These are phyloP conservation scores for Datnioides undecimradiatus DNA, from an alignment of 2,113 vertebrate species.

Conservation along the genomic window DNA sequence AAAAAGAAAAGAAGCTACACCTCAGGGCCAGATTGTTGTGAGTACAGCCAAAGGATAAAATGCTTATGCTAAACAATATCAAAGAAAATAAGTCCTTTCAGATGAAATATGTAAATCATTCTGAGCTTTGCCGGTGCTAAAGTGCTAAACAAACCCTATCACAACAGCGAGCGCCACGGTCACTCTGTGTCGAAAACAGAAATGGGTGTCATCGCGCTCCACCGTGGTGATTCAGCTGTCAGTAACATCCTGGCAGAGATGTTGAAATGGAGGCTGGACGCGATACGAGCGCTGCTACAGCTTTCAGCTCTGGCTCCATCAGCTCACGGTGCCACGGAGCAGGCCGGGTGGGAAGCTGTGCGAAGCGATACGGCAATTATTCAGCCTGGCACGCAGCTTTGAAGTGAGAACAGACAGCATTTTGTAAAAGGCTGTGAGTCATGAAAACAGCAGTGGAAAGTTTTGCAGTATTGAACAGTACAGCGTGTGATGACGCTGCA, in stretches of 20 bases:
- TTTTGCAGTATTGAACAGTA: slow-evolving; percentile 14
- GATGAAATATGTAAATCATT: background rate
- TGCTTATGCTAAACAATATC: background rate
- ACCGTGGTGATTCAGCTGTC: slow-evolving; percentile 42
- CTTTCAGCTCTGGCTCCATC: slow-evolving; percentile 33
- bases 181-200: slow-evolving; percentile 15
- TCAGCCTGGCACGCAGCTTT: slow-evolving; percentile 55
- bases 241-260: slow-evolving; percentile 41
- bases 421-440: slow-evolving; percentile 58
- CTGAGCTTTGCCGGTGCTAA: background rate
- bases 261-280: background rate
- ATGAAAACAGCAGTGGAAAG: slow-evolving; percentile 27
- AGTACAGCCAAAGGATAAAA: background rate
- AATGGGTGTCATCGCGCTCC: background rate
- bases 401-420: slow-evolving; percentile 65
- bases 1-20: background rate
- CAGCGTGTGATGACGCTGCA: slow-evolving; percentile 6
- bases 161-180: slow-evolving; percentile 1
- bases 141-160: background rate
- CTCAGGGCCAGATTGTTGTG: background rate
- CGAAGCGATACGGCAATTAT: slow-evolving; percentile 45
- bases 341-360: slow-evolving; percentile 14
- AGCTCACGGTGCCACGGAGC: slow-evolving; percentile 20
- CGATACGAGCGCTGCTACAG: slow-evolving; percentile 9
- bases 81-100: background rate